These are phyloP conservation scores for Ophonus ardosiacus DNA, from an alignment of 2,888 invertebrate genomes.

Conservation along the genomic window DNA sequence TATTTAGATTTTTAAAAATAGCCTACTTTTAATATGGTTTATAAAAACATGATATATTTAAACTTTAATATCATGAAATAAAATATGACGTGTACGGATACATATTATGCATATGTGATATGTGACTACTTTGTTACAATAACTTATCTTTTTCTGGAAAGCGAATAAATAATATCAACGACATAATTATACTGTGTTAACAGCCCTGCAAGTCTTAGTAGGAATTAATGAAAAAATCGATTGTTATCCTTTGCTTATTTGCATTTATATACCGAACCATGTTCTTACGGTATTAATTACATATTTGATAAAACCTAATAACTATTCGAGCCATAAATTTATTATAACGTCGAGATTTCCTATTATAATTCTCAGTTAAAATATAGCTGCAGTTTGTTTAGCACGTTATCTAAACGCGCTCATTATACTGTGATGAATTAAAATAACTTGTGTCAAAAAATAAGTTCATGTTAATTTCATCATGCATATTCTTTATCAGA, in stretches of 20 bases:
- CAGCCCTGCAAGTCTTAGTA: neutral
- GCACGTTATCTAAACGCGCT: constrained; percentile 41
- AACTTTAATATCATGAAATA: no score
- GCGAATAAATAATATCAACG: constrained; percentile 35
- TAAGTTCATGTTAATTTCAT: neutral
- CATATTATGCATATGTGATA: no score
- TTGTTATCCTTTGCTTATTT: constrained; percentile 45
- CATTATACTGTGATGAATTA: constrained; percentile 41
- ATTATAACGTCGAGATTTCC: constrained; percentile 38
- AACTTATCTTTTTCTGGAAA: neutral
- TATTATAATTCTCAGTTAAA: constrained; percentile 24
- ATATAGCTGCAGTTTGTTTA: constrained; percentile 58
- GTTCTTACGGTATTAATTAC: constrained; percentile 56
- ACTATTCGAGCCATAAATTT: constrained; percentile 46
- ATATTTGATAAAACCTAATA: constrained; percentile 56
- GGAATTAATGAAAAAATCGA: constrained; percentile 41
- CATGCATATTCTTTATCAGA: constrained; percentile 9
- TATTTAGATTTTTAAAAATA: no score
- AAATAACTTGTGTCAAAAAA: constrained; percentile 54
- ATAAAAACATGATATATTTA: no score
- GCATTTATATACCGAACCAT: constrained; percentile 59
- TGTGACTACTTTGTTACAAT: no score
- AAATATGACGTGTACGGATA: no score
- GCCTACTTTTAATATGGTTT: no score
- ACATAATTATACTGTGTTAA: constrained; percentile 53